Evolutionary conservation across 2,797 vertebrate species (phyloP), one percentile per base, ranked within the genome.

Genomic region (Acomys russatus): DNA sequence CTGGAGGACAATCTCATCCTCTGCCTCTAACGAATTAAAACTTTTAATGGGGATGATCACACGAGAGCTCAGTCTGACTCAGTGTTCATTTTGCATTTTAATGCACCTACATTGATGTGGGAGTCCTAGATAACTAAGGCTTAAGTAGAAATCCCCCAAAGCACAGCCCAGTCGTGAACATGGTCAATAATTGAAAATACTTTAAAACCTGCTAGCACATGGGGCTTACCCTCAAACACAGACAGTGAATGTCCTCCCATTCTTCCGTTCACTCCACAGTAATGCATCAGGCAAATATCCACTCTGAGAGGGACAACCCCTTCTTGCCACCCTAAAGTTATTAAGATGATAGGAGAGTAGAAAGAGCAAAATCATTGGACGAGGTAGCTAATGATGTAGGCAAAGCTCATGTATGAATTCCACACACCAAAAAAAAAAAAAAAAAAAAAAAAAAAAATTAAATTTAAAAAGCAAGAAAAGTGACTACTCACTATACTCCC

Each of bases 11-110:
- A 70, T 61, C 88, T 87, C 95, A 90, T 88, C 51, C 9, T 79
- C 93, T 61, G 28, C 51, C 78, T 86, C 28, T 93, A 82, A 79
- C 14, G 15, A 86, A 56, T 79, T 44, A 96, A 96, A 92, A 76
- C 1, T 76, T 93, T 76, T 77, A 86, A 63, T 91, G 61, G 1
- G 80, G 80, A 68, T 68, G 63, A 70, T 78, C 33, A 66, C 73
- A 51, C 11, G 33, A 56, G 25, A 83, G 82, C 80, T 82, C n/a
- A 44, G 17, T 88, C 64, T 91, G 33, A 87, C 35, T 82, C n/a
- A 30, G 6, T 80, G 88, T 85, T 44, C 35, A 4, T 25, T 28
- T 73, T 59, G 9, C 68, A 22, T n/a, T 70, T 44, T 44, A 44
- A 44, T 15, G 76, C 17, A 76, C 15, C 12, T 68, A 1, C 20